Evolutionary conservation across 1,140 invertebrate genomes (phyloP).

Genomic region (Megathymus violae): DNA sequence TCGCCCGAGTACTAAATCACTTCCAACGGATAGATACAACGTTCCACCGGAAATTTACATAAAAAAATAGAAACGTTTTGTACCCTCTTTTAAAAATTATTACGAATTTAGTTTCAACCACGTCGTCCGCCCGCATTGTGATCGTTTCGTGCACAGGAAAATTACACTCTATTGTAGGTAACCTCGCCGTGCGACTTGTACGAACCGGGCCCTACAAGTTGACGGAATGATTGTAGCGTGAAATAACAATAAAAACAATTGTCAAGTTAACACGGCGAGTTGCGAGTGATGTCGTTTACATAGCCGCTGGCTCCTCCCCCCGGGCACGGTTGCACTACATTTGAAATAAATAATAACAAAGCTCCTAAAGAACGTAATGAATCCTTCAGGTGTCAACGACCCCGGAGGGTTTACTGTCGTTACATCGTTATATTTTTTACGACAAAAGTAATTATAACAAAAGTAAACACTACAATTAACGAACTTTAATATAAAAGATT

Average conservation of each 20-base stretch:
- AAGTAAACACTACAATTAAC: too few species aligned
- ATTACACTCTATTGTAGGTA: conserved; percentile 12
- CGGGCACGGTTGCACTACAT: not conserved
- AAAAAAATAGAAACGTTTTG: conserved; percentile 14
- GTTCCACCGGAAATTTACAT: conserved; percentile 21
- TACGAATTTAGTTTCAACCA: conserved; percentile 18
- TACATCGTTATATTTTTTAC: not conserved
- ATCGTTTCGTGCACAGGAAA: conserved; percentile 15
- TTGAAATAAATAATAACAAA: not conserved
- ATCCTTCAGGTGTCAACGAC: not conserved
- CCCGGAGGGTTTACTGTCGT: not conserved
- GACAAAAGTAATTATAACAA: not conserved
- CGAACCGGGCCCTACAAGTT: not conserved
- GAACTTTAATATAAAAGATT: too few species aligned
- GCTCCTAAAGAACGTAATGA: not conserved
- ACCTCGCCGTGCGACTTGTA: not conserved
- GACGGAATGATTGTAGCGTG: conserved; percentile 8
- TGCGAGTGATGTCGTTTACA: not conserved
- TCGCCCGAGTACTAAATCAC: conserved; percentile 20
- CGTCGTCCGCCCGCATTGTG: conserved; percentile 20
- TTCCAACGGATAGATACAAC: conserved; percentile 5
- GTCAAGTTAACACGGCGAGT: not conserved
- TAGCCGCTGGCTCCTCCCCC: not conserved
- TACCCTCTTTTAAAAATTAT: conserved; percentile 24
- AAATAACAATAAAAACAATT: not conserved